Percentiles rank a stretch among this genome's conserved stretches.
Conservation (phyloP, 2,113 vertebrate genomes). For the Octodon degus region DNA sequence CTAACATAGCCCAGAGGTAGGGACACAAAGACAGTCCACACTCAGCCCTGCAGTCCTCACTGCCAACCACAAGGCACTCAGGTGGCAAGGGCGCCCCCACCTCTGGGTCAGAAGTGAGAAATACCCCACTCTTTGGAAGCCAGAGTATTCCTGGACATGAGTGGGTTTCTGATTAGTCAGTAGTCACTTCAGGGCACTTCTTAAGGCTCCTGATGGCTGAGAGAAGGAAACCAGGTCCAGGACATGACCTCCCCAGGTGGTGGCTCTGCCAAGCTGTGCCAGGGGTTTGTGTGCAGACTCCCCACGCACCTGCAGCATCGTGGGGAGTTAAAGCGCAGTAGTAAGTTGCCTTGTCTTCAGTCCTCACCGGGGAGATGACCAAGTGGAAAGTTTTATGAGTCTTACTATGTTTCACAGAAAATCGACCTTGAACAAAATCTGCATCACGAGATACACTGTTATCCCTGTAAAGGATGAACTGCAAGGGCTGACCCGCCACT, state of each 20-base stretch:
- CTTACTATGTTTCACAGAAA: not conserved
- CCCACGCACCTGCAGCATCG: slow-evolving; percentile 3
- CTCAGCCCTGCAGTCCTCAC: not conserved
- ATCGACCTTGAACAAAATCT: not conserved
- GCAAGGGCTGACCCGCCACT: not conserved
- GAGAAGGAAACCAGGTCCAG: not conserved
- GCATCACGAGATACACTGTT: fast-evolving
- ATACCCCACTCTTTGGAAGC: not conserved
- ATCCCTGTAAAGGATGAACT: slow-evolving; percentile 65
- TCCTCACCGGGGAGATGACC: slow-evolving; percentile 20
- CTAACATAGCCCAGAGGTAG: not conserved
- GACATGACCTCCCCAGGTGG: fast-evolving
- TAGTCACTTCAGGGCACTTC: not conserved
- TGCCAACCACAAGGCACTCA: not conserved
- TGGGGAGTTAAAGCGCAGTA: not conserved
- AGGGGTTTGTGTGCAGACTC: not conserved
- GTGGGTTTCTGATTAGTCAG: not conserved
- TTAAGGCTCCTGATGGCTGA: not conserved
- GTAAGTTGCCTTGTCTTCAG: slow-evolving; percentile 57
- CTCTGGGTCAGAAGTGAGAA: not conserved
- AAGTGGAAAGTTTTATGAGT: slow-evolving; percentile 56
- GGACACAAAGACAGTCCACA: not conserved
- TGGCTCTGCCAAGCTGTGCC: not conserved
- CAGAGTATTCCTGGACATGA: not conserved
- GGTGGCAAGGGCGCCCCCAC: not conserved